These are phyloP conservation scores for Macropis europaea DNA, from an alignment of 2,888 invertebrate species.

Conservation along the genomic window DNA sequence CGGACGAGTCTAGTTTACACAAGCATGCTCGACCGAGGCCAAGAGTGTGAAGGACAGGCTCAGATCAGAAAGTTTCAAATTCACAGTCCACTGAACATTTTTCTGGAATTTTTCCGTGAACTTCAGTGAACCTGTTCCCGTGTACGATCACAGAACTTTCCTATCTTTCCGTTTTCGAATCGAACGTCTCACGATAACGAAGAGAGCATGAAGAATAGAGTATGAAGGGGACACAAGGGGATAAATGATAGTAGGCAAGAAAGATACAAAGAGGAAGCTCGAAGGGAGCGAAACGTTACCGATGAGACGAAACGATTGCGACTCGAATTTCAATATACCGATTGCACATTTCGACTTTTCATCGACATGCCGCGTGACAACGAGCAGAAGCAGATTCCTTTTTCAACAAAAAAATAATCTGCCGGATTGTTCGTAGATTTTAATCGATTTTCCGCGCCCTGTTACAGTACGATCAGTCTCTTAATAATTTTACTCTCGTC, in stretches of 20 bases:
- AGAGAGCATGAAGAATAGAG: neutral
- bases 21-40: slow-evolving; percentile 42
- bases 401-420: neutral
- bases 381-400: neutral
- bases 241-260: slow-evolving; percentile 14
- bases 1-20: slow-evolving; percentile 43
- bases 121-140: slow-evolving; percentile 9
- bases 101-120: neutral
- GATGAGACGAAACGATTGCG: slow-evolving; percentile 23
- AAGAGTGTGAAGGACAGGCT: slow-evolving; percentile 32
- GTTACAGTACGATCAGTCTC: slow-evolving; percentile 32
- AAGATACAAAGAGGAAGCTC: slow-evolving; percentile 6
- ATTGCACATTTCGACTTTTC: neutral
- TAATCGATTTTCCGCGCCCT: neutral
- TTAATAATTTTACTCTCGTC: slow-evolving; percentile 9
- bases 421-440: slow-evolving; percentile 1
- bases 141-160: slow-evolving; percentile 9
- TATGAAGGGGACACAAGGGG: neutral
- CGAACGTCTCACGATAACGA: slow-evolving; percentile 19
- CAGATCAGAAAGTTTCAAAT: slow-evolving; percentile 8
- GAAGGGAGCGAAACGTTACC: neutral
- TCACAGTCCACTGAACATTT: slow-evolving; percentile 6
- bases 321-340: slow-evolving; percentile 2
- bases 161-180: neutral
- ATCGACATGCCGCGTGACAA: neutral